These are phyloP conservation scores for Battus philenor DNA, from an alignment of 1,140 invertebrate genomes.

Conservation along the genomic window DNA sequence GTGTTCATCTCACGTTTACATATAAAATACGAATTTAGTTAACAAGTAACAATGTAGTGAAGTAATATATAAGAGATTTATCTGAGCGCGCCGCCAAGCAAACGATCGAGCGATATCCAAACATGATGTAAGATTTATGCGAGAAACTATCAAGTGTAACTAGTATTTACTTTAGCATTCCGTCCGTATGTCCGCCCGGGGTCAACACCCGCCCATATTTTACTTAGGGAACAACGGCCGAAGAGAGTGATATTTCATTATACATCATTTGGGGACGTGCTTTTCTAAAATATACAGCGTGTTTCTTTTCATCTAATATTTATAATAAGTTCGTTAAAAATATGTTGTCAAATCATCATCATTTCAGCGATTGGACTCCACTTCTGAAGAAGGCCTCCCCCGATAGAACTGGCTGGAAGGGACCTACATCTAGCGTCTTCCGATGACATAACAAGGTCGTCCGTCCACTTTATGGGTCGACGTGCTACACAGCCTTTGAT, in stretches of 20 bases:
- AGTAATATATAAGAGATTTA: constrained; percentile 8
- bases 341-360: background rate
- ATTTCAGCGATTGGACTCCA: no score
- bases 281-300: constrained; percentile 20
- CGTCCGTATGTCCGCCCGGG: constrained; percentile 11
- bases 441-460: no score
- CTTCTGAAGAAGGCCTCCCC: no score
- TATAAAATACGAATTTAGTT: no score
- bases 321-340: background rate
- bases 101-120: constrained; percentile 7
- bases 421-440: no score
- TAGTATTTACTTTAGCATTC: constrained; percentile 14
- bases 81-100: background rate
- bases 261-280: constrained; percentile 33
- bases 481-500: no score
- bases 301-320: constrained; percentile 1
- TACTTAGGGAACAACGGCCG: constrained; percentile 17
- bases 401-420: no score
- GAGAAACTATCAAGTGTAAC: constrained; percentile 15
- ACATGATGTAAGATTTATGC: constrained; percentile 16
- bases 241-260: constrained; percentile 36
- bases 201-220: constrained; percentile 24
- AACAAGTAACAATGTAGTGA: no score
- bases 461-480: no score
- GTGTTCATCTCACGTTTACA: background rate